Base-by-base conservation (phyloP, 2,113 vertebrate species). In the Embiotoca jacksoni region DNA sequence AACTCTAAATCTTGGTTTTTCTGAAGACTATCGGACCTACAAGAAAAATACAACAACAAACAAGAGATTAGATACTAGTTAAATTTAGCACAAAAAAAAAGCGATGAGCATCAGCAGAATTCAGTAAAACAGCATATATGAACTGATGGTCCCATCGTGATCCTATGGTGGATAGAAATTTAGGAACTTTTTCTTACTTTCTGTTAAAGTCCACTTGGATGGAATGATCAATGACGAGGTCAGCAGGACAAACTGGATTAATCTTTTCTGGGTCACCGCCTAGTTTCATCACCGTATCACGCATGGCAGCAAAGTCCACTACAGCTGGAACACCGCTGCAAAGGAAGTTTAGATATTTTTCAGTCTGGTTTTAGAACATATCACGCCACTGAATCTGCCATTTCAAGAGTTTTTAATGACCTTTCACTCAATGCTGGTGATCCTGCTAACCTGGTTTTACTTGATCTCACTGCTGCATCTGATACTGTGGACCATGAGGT, bases 1-100 rank as follows among this genome's bases (percentile, higher is more conserved):
- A 99, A 99, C 92, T 99, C 98, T 84, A 99, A 82, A 67, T 99
- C 97, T 84, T 99, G 96, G 90, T 99, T 99, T 92, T 97, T 99
- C 90, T 98, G 96, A 75, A 99, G 93, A 90, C 98, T 99, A 66
- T 99, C 97, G 82, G 95, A 78, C 81, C 98, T 99, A 72, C 33
- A 89, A 87, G 44, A 54, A n/a, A 56, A 50, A 73, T 31, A 23
- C 47, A 50, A 3, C 6, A 50, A 11, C 47, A 8, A 61, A 9
- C 7, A 33, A 6, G 30, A 33, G 6, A 65, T 14, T 41, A 41
- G 39, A 41, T 41, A 3, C 6, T 41, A 8, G 39, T 41, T 41
- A 5, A 41, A 41, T 41, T 8, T 7, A 7, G 39, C 6, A 23
- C n/a, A n/a, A n/a, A 23, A 23, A 23, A 23, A 1, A 23, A 23